These are phyloP conservation scores for Drosophila serrata DNA, from an alignment of 1,140 invertebrate species.

Conservation along the genomic window DNA sequence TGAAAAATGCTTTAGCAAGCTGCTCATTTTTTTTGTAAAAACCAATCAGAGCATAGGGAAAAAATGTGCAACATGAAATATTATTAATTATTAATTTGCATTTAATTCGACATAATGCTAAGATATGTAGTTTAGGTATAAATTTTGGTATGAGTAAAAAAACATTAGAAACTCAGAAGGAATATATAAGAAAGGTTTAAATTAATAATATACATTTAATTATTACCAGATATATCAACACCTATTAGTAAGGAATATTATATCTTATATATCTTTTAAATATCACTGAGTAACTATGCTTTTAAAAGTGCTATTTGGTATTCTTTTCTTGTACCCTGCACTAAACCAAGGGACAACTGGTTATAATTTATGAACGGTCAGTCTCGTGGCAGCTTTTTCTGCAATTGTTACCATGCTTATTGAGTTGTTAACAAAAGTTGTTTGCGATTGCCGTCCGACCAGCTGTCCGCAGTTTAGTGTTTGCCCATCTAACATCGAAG, in stretches of 20 bases:
- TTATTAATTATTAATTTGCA: neutral
- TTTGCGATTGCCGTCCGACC: conserved; percentile 24
- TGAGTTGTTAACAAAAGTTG: conserved; percentile 64
- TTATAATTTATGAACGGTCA: conserved; percentile 50
- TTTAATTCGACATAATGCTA: too few relatives aligned
- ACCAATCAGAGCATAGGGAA: conserved; percentile 11
- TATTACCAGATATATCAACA: neutral
- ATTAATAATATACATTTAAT: neutral
- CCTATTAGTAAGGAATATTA: neutral
- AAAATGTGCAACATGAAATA: too few relatives aligned
- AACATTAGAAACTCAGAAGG: too few relatives aligned
- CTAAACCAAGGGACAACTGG: conserved; percentile 26
- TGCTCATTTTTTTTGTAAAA: conserved; percentile 27
- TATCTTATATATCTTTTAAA: neutral
- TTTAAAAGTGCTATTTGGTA: neutral
- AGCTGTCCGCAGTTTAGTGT: conserved; percentile 5
- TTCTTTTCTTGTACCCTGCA: neutral
- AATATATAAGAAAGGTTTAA: too few relatives aligned
- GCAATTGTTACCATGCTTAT: conserved; percentile 53
- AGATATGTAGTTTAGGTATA: neutral
- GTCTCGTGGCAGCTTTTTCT: conserved; percentile 44
- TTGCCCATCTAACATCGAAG: conserved; percentile 16
- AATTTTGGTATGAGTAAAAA: too few relatives aligned
- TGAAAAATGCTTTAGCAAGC: conserved; percentile 69
- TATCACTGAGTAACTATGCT: neutral